A percentile compares a stretch with the other conserved stretches of the same genome.
Conservation (phyloP, 1,140 invertebrate genomes). For the Leptinotarsa undecemlineata region DNA sequence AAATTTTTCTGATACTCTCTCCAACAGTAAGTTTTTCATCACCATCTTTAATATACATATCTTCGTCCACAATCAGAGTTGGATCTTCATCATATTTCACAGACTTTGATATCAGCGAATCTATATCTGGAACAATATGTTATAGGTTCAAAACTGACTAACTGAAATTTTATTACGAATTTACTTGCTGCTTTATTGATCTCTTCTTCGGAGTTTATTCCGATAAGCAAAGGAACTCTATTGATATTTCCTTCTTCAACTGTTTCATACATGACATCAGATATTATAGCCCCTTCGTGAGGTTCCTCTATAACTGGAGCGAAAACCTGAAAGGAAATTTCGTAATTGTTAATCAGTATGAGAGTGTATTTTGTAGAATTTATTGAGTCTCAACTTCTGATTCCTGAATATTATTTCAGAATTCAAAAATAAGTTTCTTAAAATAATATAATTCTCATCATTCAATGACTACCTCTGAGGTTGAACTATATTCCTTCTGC, state of each 20-base stretch:
- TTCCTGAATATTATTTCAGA: too few relatives aligned
- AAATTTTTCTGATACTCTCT: neutral
- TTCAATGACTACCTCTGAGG: too few relatives aligned
- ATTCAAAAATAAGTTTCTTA: too few relatives aligned
- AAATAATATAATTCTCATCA: too few relatives aligned
- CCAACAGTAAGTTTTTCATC: neutral
- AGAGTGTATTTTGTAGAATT: neutral
- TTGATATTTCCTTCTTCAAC: neutral
- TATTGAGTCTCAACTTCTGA: too few relatives aligned
- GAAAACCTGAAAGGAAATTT: neutral
- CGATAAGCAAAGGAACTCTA: neutral
- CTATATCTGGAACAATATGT: neutral
- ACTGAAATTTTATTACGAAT: neutral
- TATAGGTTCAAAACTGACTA: too few relatives aligned
- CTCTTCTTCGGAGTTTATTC: conserved; percentile 6
- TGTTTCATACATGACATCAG: neutral
- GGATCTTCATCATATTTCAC: neutral
- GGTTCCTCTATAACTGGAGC: neutral
- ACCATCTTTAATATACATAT: conserved; percentile 9
- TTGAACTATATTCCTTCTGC: too few relatives aligned
- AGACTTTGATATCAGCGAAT: neutral
- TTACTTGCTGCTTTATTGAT: neutral
- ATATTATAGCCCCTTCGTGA: neutral
- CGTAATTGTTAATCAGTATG: neutral
- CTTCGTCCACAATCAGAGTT: neutral